phyloP scores from a whole-genome alignment of 2,888 invertebrate genomes.

The Phania funesta region DNA sequence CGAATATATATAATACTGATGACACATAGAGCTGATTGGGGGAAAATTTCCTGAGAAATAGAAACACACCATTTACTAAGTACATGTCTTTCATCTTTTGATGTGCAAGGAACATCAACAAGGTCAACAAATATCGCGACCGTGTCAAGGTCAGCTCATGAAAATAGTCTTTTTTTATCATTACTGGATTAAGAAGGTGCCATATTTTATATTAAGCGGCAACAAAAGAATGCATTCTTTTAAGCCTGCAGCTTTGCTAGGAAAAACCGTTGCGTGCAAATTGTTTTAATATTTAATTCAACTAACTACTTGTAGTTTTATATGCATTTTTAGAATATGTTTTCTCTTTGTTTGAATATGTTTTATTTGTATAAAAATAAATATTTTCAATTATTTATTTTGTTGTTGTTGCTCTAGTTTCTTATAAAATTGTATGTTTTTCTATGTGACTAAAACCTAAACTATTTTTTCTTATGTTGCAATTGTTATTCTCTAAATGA shows the following conservation, averaged over 20 bases:
- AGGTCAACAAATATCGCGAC: too few species aligned
- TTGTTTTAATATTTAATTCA: conserved; percentile 17
- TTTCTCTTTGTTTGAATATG: neutral
- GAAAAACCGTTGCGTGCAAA: neutral
- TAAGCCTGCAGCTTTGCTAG: neutral
- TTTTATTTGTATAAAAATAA: conserved; percentile 27
- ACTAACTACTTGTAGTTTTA: conserved; percentile 26
- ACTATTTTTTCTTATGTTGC: neutral
- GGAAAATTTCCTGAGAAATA: too few species aligned
- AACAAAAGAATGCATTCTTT: conserved; percentile 51
- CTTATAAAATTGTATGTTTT: neutral
- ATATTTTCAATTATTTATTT: conserved; percentile 17
- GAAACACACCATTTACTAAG: too few species aligned
- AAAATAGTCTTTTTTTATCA: too few species aligned
- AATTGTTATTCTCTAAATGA: conserved; percentile 22
- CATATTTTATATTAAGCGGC: neutral
- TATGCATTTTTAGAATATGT: conserved; percentile 32
- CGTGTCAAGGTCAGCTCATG: too few species aligned
- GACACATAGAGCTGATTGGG: too few species aligned
- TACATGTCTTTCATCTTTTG: too few species aligned
- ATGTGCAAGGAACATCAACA: too few species aligned
- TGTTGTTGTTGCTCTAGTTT: neutral
- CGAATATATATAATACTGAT: too few species aligned
- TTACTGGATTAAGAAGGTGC: neutral
- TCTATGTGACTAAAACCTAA: neutral